A percentile compares a stretch with the other conserved stretches of the same genome.
These are phyloP conservation scores for Lamellibrachia satsuma DNA, from an alignment of 2,888 invertebrate genomes.

Conservation along the genomic window DNA sequence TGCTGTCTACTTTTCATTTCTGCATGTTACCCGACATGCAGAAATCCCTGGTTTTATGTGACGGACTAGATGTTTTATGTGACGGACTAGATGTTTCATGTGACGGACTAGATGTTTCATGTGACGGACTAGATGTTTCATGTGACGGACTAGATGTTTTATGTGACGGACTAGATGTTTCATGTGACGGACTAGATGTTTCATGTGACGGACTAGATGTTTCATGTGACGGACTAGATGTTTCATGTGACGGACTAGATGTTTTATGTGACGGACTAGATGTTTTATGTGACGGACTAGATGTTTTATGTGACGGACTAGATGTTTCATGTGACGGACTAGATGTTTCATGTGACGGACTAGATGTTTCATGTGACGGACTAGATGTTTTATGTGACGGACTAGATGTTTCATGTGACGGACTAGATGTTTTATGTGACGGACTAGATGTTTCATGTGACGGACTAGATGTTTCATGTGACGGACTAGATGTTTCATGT, in stretches of 20 bases:
- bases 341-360: not conserved
- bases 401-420: not conserved
- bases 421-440: too few species aligned
- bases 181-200: not conserved
- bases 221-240: not conserved
- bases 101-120: not conserved
- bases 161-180: too few species aligned
- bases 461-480: not conserved
- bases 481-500: not conserved
- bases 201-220: not conserved
- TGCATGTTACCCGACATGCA: too few species aligned
- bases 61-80: not conserved
- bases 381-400: too few species aligned
- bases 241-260: not conserved
- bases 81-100: too few species aligned
- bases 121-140: not conserved
- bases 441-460: too few species aligned
- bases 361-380: not conserved
- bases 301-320: too few species aligned
- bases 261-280: not conserved
- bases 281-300: not conserved
- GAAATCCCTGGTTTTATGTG: not conserved
- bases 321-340: not conserved
- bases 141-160: not conserved
- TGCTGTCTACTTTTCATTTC: too few species aligned